Evolutionary conservation across 1,140 invertebrate genomes (phyloP).

Genomic region (Saxidomus purpurata): DNA sequence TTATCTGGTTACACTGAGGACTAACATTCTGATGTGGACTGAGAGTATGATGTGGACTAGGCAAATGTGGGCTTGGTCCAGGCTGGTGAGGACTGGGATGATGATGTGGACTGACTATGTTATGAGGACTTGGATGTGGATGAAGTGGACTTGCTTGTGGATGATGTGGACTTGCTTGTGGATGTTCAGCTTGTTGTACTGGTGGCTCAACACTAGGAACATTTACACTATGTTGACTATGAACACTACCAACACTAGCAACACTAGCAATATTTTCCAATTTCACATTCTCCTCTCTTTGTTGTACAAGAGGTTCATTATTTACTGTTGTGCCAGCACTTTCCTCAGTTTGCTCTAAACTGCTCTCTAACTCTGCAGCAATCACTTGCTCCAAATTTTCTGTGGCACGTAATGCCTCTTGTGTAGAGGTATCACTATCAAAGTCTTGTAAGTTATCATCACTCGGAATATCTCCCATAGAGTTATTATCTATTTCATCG

Average conservation of each 20-base stretch:
- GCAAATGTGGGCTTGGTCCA: constrained; percentile 53
- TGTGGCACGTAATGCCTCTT: constrained; percentile 51
- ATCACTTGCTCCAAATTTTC: constrained; percentile 76
- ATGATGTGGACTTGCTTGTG: constrained; percentile 53
- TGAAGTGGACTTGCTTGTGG: constrained; percentile 58
- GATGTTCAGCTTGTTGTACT: background rate
- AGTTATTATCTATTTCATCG: constrained; percentile 68
- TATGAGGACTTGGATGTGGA: constrained; percentile 58
- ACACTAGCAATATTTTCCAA: constrained; percentile 63
- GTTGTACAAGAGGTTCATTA: constrained; percentile 49
- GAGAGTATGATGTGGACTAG: constrained; percentile 61
- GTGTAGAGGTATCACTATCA: constrained; percentile 72
- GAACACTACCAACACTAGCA: constrained; percentile 60
- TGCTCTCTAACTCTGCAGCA: constrained; percentile 74
- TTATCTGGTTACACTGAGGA: constrained; percentile 72
- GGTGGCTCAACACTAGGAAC: constrained; percentile 57
- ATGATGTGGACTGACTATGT: constrained; percentile 62
- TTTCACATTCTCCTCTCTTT: constrained; percentile 45
- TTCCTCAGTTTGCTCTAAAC: constrained; percentile 77
- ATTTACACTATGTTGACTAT: constrained; percentile 46
- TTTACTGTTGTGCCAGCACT: constrained; percentile 49
- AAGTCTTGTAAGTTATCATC: constrained; percentile 77
- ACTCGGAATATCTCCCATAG: constrained; percentile 77
- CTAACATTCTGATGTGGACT: constrained; percentile 64
- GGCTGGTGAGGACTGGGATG: constrained; percentile 55